These are phyloP conservation scores for Poecilia velifera DNA, from an alignment of 2,797 vertebrate genomes.

Conservation along the genomic window DNA sequence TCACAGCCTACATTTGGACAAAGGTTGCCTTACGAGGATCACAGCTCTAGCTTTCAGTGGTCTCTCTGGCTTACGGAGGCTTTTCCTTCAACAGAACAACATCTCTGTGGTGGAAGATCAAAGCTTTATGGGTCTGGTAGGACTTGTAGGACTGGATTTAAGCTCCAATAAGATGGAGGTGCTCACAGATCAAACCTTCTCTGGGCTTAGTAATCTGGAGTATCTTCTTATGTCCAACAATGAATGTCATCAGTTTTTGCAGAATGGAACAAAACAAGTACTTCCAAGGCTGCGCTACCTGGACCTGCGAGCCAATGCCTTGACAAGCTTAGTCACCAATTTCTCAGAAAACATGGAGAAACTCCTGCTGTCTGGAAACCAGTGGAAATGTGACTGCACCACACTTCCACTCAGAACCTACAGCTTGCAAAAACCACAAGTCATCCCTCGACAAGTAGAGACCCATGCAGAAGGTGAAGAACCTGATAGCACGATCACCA, in stretches of 20 bases:
- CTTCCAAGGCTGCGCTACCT: constrained; percentile 87
- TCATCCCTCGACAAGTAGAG: constrained; percentile 87
- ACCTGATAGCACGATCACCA: constrained; percentile 80
- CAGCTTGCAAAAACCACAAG: constrained; percentile 78
- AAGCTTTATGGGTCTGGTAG: constrained; percentile 86
- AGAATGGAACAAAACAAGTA: constrained; percentile 75
- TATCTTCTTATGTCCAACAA: constrained; percentile 92
- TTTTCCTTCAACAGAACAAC: constrained; percentile 89
- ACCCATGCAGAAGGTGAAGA: constrained; percentile 88
- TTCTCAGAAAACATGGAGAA: constrained; percentile 84
- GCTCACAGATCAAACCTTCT: constrained; percentile 82
- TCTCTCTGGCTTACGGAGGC: constrained; percentile 88
- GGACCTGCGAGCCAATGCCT: constrained; percentile 85
- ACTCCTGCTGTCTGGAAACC: constrained; percentile 91
- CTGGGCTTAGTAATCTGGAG: constrained; percentile 88
- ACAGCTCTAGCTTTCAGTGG: constrained; percentile 83
- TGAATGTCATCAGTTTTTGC: constrained; percentile 78
- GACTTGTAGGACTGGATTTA: constrained; percentile 90
- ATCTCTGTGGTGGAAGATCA: constrained; percentile 85
- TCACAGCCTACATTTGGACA: constrained; percentile 95
- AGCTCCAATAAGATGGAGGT: constrained; percentile 86
- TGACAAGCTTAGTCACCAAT: constrained; percentile 79
- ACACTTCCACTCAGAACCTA: constrained; percentile 85
- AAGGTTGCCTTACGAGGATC: constrained; percentile 87
- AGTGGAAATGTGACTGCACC: constrained; percentile 91